Conservation (phyloP, 2,797 vertebrate genomes). For the Fistularia commersonii region DNA sequence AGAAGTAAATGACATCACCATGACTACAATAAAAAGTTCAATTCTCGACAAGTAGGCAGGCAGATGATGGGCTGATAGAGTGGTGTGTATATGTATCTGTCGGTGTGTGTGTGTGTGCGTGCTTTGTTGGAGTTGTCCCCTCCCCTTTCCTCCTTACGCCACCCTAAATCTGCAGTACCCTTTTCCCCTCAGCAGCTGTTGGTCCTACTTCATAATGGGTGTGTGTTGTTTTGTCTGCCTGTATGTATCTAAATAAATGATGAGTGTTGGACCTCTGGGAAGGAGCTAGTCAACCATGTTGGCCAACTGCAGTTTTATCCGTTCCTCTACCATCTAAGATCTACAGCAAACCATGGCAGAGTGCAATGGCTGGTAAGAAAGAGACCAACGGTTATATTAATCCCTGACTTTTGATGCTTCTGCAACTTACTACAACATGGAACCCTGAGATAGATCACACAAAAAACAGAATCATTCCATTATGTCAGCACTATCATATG, state of each 20-base stretch:
- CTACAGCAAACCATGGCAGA: slow-evolving; percentile 52
- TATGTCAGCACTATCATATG: slow-evolving; percentile 34
- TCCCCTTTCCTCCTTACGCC: not conserved
- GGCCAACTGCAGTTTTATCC: slow-evolving; percentile 13
- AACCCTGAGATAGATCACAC: slow-evolving; percentile 14
- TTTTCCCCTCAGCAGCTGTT: slow-evolving; percentile 29
- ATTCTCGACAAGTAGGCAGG: slow-evolving; percentile 41
- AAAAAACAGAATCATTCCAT: slow-evolving; percentile 15
- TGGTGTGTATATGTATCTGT: too few relatives aligned
- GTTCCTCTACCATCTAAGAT: slow-evolving; percentile 21
- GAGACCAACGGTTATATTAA: slow-evolving; percentile 12
- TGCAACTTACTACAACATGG: slow-evolving; percentile 4
- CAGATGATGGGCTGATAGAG: slow-evolving; percentile 17
- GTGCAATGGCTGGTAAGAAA: slow-evolving; percentile 27
- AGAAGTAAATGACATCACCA: slow-evolving; percentile 47
- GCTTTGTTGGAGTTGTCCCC: not conserved
- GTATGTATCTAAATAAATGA: slow-evolving; percentile 60
- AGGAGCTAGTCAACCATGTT: slow-evolving; percentile 3
- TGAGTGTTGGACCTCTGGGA: slow-evolving; percentile 39
- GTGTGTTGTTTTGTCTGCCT: slow-evolving; percentile 39
- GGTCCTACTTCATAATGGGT: slow-evolving; percentile 24
- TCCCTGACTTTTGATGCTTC: slow-evolving; percentile 23
- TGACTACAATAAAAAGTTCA: slow-evolving; percentile 65
- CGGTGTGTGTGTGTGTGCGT: not conserved
- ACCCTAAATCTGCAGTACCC: slow-evolving; percentile 1